Base-by-base conservation (phyloP, 2,797 vertebrate genomes). In the Petrocephalus sullivani region DNA sequence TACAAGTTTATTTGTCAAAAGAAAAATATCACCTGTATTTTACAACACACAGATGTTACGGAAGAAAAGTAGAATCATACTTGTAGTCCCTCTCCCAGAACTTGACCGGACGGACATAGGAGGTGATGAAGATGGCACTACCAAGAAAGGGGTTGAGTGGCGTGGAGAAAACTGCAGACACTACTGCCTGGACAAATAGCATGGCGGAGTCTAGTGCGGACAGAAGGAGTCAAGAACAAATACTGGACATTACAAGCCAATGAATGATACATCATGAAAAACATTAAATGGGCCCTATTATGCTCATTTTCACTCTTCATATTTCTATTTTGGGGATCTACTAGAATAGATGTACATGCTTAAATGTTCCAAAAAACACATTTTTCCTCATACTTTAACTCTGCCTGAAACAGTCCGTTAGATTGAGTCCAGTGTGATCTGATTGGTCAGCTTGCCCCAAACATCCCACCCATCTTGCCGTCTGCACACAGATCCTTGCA, bases 71-170 rank as follows among this genome's bases (percentile, higher is more conserved):
- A 21, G 51, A 49, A 49, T 88, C 96, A 87, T 95, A 99, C 98
- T 99, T 99, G 94, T 99, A 99, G 92, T 99, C 98, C 94, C 98
- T 96, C 91, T 99, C 98, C 98, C 98, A 99, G 95, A 99, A 99
- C 91, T 98, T 99, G 91, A 99, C 97, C 4, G 98, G 98, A 64
- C 98, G 96, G 54, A 98, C 97, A 0, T 99, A 99, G 16, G 98
- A 99, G 88, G 98, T 99, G 95, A 99, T 98, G 92, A 99, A 99
- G 93, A 99, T 99, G 94, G 98, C 98, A 89, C 98, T 99, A 93
- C 98, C 98, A 90, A 99, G 95, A 92, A 99, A 99, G 3, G 98
- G 98, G 94, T 98, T 99, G 56, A 99, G 93, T 5, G 98, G 98
- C 4, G 98, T 98, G 91, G 98, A 99, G 93, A 99, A 99, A 89